A percentile compares a stretch with the other conserved stretches of the same genome.
phyloP scores from a whole-genome alignment of 2,113 vertebrate species.

The Aleadryas rufinucha region DNA sequence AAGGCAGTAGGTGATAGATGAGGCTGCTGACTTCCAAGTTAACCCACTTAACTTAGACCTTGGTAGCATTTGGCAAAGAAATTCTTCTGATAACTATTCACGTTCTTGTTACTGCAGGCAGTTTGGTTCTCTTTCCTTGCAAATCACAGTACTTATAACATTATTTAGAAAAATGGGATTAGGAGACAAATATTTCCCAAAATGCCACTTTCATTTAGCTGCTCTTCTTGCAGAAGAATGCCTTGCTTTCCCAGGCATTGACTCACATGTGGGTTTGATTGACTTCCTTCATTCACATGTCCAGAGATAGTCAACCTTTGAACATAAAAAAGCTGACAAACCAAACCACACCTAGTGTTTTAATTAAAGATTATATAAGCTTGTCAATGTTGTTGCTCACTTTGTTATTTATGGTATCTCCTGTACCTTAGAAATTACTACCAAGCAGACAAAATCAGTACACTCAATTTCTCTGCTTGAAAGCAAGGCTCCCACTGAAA shows the following conservation, averaged over 20 bases:
- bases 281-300: not conserved
- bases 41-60: not conserved
- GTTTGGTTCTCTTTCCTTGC: not conserved
- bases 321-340: not conserved
- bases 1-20: not conserved
- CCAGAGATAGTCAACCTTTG: not conserved
- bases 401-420: not conserved
- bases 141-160: not conserved
- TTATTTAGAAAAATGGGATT: not conserved
- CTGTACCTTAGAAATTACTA: not conserved
- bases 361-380: not conserved
- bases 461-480: not conserved
- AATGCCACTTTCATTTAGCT: not conserved
- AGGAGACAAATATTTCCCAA: not conserved
- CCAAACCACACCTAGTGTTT: not conserved
- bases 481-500: not conserved
- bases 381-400: not conserved
- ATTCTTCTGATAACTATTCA: not conserved
- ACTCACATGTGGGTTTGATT: not conserved
- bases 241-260: not conserved
- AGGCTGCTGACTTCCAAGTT: not conserved
- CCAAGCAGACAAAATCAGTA: not conserved
- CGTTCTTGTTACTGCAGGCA: not conserved
- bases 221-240: not conserved
- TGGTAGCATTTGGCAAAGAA: not conserved